Evolutionary conservation across 2,888 invertebrate genomes (phyloP), one percentile per base, ranked within the genome.

Genomic region (Dendrolimus houi): DNA sequence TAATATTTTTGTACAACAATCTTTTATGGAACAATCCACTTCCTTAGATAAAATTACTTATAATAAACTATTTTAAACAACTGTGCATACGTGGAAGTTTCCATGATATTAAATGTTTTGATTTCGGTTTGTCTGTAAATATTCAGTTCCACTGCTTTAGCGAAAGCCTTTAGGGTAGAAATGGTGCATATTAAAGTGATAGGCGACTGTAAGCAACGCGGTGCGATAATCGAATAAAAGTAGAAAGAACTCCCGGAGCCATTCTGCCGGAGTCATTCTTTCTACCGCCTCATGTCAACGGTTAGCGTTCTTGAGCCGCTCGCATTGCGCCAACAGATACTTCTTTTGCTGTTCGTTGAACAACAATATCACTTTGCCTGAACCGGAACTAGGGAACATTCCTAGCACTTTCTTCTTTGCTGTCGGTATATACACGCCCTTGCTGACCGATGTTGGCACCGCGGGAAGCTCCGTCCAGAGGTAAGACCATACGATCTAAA

Each of bases 381-480:
- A 85, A n/a, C 93, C 93, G 0, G 91, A 85, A 40, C 90, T 91
- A 0, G 93, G 91, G 81, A 95, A 95, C 69, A 95, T 81, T 52
- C 93, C 92, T 7, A 93, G 80, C 54, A 93, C 89, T 76, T 93
- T 94, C 72, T 87, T 93, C 69, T 92, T 93, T 29, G 82, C 82
- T 0, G 92, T 89, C 53, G 92, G 89, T 60, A 95, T 91, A 72
- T 92, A 91, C 7, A 97, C 92, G 55, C 96, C 97, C 74, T 93
- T 94, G 53, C 92, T 92, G 1, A 94, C 93, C 7, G 94, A 79
- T 57, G 92, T 92, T 8, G 96, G 95, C 47, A 92, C 87, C 56
- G 93, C 93, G 54, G 92, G 92, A 12, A 97, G 87, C 70, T 97
- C 96, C 58, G 92, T 87, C 96, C 96, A 97, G 0, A 94, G 93